These are phyloP conservation scores for Cristatella mucedo DNA, from an alignment of 2,888 invertebrate species.

Conservation along the genomic window DNA sequence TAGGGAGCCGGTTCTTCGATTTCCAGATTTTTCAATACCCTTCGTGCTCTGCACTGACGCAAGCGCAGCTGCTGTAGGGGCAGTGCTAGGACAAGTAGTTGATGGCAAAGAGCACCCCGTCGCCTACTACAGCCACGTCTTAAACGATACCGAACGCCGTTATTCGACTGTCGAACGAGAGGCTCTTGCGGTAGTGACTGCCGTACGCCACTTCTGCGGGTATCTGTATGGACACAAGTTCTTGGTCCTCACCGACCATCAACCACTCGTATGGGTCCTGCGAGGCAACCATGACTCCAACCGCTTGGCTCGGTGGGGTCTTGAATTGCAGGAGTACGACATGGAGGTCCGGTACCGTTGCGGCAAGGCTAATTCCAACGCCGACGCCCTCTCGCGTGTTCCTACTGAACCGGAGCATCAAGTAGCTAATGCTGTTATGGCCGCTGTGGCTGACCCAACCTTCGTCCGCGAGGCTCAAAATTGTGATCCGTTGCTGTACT, in stretches of 20 bases:
- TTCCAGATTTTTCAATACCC: slow-evolving; percentile 14
- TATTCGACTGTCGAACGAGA: slow-evolving; percentile 18
- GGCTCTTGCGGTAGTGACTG: slow-evolving; percentile 16
- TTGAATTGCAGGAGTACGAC: slow-evolving; percentile 12
- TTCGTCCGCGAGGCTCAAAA: no score
- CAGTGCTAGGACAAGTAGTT: slow-evolving; percentile 16
- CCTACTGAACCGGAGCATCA: no score
- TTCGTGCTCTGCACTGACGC: slow-evolving; percentile 18
- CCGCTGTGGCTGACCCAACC: no score
- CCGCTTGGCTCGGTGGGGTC: slow-evolving; percentile 15
- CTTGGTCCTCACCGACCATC: slow-evolving; percentile 15
- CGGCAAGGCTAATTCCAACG: no score
- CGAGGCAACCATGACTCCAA: slow-evolving; percentile 13
- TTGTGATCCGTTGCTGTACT: no score
- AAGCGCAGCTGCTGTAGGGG: slow-evolving; percentile 17
- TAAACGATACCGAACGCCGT: slow-evolving; percentile 14
- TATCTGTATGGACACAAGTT: slow-evolving; percentile 15
- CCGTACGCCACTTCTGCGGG: slow-evolving; percentile 12
- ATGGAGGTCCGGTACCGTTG: no score
- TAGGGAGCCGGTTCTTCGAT: slow-evolving; percentile 13
- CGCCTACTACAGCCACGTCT: slow-evolving; percentile 16
- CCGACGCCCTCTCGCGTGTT: no score
- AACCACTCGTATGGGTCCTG: slow-evolving; percentile 13
- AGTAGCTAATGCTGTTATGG: no score
- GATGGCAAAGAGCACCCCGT: slow-evolving; percentile 14